Evolutionary conservation across 1,140 invertebrate species (phyloP).

Genomic region (Macrobrachium nipponense): DNA sequence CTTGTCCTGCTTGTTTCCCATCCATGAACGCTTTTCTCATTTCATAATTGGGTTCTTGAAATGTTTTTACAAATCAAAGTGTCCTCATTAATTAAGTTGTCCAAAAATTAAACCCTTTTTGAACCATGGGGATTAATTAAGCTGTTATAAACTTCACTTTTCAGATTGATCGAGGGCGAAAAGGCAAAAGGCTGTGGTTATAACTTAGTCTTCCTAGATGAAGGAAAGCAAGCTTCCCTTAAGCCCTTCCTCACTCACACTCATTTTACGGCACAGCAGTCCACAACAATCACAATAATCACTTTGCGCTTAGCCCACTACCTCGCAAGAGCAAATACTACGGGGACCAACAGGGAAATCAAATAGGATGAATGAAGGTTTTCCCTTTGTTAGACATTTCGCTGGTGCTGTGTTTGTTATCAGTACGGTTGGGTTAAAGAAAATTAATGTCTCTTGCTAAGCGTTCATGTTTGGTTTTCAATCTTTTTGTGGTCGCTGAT

Average conservation of each 20-base stretch:
- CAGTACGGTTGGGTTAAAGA: no score
- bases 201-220: conserved; percentile 94
- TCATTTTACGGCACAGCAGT: conserved; percentile 94
- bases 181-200: conserved; percentile 88
- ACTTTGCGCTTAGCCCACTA: conserved; percentile 88
- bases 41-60: no score
- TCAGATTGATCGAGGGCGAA: conserved; percentile 89
- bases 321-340: conserved; percentile 90
- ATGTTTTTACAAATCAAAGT: no score
- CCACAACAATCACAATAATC: conserved; percentile 82
- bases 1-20: no score
- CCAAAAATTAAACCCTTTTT: no score
- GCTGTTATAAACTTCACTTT: not conserved
- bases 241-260: conserved; percentile 87
- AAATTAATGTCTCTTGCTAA: conserved; percentile 66
- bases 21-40: no score
- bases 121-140: no score
- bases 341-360: conserved; percentile 92
- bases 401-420: conserved; percentile 98
- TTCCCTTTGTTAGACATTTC: conserved; percentile 95
- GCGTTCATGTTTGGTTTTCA: not conserved
- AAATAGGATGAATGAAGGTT: conserved; percentile 96
- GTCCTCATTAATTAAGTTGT: no score
- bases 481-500: no score
- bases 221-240: conserved; percentile 96